Percentiles rank a stretch among this genome's conserved stretches.
Conservation (phyloP, 2,797 vertebrate species). For the Glyptemys insculpta region DNA sequence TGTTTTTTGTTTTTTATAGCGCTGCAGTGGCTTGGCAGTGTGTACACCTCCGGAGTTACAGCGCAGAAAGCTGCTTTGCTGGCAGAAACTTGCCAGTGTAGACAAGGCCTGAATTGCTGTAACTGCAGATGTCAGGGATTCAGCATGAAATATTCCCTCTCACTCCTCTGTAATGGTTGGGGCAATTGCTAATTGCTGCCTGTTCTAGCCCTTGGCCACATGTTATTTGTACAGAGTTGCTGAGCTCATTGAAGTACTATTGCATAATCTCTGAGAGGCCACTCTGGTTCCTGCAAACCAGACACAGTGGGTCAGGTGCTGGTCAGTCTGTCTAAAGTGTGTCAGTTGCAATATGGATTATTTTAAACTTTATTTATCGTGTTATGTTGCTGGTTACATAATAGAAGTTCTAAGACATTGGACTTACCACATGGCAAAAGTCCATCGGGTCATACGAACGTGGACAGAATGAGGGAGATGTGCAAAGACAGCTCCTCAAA, state of each 20-base stretch:
- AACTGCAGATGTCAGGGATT: not conserved
- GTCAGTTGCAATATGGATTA: not conserved
- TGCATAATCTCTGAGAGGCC: not conserved
- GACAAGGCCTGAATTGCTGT: not conserved
- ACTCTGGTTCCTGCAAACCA: accelerated
- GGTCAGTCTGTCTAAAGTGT: accelerated
- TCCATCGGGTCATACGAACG: not conserved
- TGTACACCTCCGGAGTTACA: too few species aligned
- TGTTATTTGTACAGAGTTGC: constrained; percentile 9
- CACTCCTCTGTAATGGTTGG: not conserved
- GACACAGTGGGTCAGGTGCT: not conserved
- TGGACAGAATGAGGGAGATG: not conserved
- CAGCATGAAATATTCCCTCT: accelerated
- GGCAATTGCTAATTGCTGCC: not conserved
- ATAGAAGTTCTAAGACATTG: not conserved
- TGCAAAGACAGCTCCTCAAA: not conserved
- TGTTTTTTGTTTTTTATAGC: too few species aligned
- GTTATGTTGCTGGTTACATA: not conserved
- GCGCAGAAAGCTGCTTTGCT: too few species aligned
- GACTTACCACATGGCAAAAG: not conserved
- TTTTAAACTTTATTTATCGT: not conserved
- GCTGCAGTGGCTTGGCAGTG: too few species aligned
- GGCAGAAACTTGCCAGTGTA: too few species aligned
- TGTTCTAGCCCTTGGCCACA: constrained; percentile 35
- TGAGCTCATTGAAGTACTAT: not conserved